phyloP scores from a whole-genome alignment of 2,888 invertebrate species.

The Nemapogon koenigi region DNA sequence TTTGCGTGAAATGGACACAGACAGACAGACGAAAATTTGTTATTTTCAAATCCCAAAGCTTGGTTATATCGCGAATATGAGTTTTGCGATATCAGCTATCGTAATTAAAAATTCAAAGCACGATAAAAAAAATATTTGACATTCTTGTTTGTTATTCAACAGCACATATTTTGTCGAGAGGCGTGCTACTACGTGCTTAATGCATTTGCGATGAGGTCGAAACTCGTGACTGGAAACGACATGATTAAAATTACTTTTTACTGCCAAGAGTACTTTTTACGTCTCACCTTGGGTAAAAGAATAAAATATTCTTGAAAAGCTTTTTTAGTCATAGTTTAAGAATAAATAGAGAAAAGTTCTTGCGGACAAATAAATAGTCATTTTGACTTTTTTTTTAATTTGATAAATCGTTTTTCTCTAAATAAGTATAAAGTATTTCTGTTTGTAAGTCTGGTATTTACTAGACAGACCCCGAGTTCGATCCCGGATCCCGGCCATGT shows the following conservation, averaged over 20 bases:
- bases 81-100: slow-evolving; percentile 8
- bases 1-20: too few species aligned
- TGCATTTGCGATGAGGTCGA: slow-evolving; percentile 27
- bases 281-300: background rate
- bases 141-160: slow-evolving; percentile 7
- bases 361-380: background rate
- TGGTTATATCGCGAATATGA: too few species aligned
- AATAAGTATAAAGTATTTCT: too few species aligned
- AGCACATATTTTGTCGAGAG: slow-evolving; percentile 10
- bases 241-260: slow-evolving; percentile 28
- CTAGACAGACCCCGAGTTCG: too few species aligned
- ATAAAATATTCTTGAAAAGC: background rate
- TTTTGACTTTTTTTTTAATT: too few species aligned
- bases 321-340: too few species aligned
- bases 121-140: slow-evolving; percentile 4
- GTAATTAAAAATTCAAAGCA: slow-evolving; percentile 9
- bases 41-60: too few species aligned
- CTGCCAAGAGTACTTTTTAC: background rate
- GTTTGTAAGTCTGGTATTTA: too few species aligned
- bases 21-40: too few species aligned
- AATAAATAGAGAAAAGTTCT: background rate
- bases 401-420: too few species aligned
- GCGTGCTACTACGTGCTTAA: slow-evolving; percentile 23
- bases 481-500: too few species aligned
- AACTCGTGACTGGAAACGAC: slow-evolving; percentile 23